phyloP scores from a whole-genome alignment of 2,113 vertebrate species.

The Datnioides undecimradiatus region DNA sequence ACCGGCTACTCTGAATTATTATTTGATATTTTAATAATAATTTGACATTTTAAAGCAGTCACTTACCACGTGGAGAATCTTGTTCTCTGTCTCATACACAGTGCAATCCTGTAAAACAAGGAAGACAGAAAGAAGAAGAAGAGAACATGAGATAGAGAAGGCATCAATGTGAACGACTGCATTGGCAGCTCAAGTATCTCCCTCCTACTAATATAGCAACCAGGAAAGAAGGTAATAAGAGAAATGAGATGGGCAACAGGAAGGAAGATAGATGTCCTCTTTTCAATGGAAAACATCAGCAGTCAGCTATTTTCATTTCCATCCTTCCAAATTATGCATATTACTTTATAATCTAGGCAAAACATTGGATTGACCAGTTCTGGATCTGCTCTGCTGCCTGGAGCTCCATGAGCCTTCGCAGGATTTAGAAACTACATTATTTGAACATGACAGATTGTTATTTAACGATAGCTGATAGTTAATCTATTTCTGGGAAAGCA shows the following conservation, averaged over 20 bases:
- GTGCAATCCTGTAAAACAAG: slow-evolving; percentile 88
- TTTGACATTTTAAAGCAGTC: slow-evolving; percentile 4
- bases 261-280: slow-evolving; percentile 27
- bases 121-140: slow-evolving; percentile 28
- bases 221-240: slow-evolving; percentile 23
- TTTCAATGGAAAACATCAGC: slow-evolving; percentile 27
- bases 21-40: neutral
- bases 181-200: slow-evolving; percentile 52
- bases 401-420: slow-evolving; percentile 23
- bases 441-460: slow-evolving; percentile 67
- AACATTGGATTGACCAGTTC: slow-evolving; percentile 15
- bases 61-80: slow-evolving; percentile 95
- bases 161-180: slow-evolving; percentile 36
- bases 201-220: slow-evolving; percentile 40
- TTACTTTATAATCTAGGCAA: slow-evolving; percentile 25
- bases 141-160: slow-evolving; percentile 41
- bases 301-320: slow-evolving; percentile 49
- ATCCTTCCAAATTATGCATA: slow-evolving; percentile 13
- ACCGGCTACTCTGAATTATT: neutral
- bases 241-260: slow-evolving; percentile 24
- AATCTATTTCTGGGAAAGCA: slow-evolving; percentile 73
- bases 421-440: slow-evolving; percentile 52
- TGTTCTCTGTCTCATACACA: slow-evolving; percentile 94
- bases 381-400: slow-evolving; percentile 29
- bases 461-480: slow-evolving; percentile 69